Evolutionary conservation across 2,113 vertebrate genomes (phyloP).

Genomic region (Urocitellus parryii): DNA sequence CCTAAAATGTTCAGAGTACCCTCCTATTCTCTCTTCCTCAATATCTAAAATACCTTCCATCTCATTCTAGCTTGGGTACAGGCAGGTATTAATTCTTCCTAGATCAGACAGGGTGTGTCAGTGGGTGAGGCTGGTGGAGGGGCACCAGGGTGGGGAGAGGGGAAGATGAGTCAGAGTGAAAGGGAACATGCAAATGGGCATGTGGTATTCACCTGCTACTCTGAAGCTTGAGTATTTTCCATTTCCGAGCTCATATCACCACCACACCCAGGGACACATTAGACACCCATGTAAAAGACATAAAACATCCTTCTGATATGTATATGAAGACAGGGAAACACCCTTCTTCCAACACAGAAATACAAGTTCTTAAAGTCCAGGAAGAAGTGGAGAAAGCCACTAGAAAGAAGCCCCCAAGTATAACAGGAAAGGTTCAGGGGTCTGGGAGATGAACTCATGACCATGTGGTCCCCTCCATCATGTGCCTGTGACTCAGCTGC

Average conservation of each 20-base stretch:
- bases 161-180: slow-evolving; percentile 83
- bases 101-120: slow-evolving; percentile 69
- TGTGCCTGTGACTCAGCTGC: slow-evolving; percentile 66
- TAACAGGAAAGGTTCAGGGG: neutral
- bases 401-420: neutral
- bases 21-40: slow-evolving; percentile 17
- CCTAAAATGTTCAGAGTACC: neutral
- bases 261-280: slow-evolving; percentile 62
- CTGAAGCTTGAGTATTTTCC: slow-evolving; percentile 76
- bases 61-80: slow-evolving; percentile 16
- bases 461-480: neutral
- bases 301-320: neutral
- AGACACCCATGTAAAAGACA: slow-evolving; percentile 17
- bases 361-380: neutral
- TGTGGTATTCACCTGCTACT: slow-evolving; percentile 57
- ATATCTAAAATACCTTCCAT: neutral
- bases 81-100: slow-evolving; percentile 42
- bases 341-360: slow-evolving; percentile 1
- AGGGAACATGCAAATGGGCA: slow-evolving; percentile 82
- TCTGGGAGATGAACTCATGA: neutral
- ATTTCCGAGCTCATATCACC: slow-evolving; percentile 59
- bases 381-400: neutral
- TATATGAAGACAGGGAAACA: neutral
- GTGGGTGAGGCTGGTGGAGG: slow-evolving; percentile 65
- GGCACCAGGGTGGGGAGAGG: slow-evolving; percentile 67